A percentile compares a stretch with the other conserved stretches of the same genome.
These are phyloP conservation scores for Norana najaformis DNA, from an alignment of 2,888 invertebrate genomes.

Conservation along the genomic window DNA sequence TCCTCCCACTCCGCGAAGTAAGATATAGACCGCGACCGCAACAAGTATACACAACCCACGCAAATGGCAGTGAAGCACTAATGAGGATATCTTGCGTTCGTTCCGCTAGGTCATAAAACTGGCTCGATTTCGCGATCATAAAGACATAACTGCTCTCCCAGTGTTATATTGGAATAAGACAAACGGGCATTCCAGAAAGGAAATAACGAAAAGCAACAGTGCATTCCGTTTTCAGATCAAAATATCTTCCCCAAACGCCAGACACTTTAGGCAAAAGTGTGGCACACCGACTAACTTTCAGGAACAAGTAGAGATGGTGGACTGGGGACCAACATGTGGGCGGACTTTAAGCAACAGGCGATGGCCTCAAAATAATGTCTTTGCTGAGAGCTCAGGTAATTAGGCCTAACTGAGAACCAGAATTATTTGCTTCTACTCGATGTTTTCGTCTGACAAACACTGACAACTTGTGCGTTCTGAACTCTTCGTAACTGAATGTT, in stretches of 20 bases:
- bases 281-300: neutral
- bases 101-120: neutral
- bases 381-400: neutral
- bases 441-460: neutral
- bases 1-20: too few species aligned
- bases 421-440: neutral
- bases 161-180: neutral
- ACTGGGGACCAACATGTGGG: neutral
- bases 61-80: neutral
- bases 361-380: too few species aligned
- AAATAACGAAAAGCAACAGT: neutral
- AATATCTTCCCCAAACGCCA: neutral
- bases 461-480: neutral
- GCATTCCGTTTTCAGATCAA: neutral
- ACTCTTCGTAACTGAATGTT: neutral
- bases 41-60: neutral
- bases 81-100: neutral
- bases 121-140: neutral
- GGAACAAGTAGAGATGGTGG: neutral
- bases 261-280: neutral
- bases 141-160: neutral
- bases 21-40: too few species aligned
- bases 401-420: neutral
- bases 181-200: neutral
- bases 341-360: too few species aligned